Evolutionary conservation across 2,797 vertebrate species (phyloP).

Genomic region (Nasua narica): DNA sequence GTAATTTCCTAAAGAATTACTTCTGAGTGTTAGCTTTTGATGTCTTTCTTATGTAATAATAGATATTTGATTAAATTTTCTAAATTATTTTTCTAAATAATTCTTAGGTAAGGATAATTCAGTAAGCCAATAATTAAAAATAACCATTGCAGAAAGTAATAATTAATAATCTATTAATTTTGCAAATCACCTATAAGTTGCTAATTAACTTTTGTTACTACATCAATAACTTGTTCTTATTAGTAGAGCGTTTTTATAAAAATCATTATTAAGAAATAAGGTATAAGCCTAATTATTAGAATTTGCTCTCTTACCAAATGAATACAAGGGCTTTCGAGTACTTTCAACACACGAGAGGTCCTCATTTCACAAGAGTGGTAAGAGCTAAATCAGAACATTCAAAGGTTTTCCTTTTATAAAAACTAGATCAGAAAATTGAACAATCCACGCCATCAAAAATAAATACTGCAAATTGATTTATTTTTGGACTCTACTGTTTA

Average conservation of each 20-base stretch:
- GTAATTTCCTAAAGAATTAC: slow-evolving; percentile 45
- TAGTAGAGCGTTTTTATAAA: slow-evolving; percentile 28
- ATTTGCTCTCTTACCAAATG: slow-evolving; percentile 17
- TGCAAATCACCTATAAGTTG: slow-evolving; percentile 16
- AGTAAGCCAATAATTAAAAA: slow-evolving; percentile 24
- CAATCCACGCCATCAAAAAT: not conserved
- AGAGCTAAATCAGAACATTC: not conserved
- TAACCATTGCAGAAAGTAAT: slow-evolving; percentile 22
- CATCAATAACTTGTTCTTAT: not conserved
- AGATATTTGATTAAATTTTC: slow-evolving; percentile 16
- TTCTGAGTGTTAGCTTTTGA: slow-evolving; percentile 34
- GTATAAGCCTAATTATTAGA: not conserved
- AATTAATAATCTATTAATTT: slow-evolving; percentile 34
- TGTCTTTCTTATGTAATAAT: slow-evolving; percentile 38
- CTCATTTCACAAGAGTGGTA: slow-evolving; percentile 27
- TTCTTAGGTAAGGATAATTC: slow-evolving; percentile 31
- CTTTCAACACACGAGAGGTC: not conserved
- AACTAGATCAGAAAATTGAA: not conserved
- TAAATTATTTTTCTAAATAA: slow-evolving; percentile 42
- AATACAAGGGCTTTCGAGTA: not conserved
- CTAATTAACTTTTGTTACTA: slow-evolving; percentile 48
- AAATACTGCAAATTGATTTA: not conserved
- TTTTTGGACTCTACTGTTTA: not conserved
- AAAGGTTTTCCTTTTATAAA: not conserved
- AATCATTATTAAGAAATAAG: not conserved